phyloP scores from a whole-genome alignment of 2,113 vertebrate genomes.

The Synodontis membranacea region DNA sequence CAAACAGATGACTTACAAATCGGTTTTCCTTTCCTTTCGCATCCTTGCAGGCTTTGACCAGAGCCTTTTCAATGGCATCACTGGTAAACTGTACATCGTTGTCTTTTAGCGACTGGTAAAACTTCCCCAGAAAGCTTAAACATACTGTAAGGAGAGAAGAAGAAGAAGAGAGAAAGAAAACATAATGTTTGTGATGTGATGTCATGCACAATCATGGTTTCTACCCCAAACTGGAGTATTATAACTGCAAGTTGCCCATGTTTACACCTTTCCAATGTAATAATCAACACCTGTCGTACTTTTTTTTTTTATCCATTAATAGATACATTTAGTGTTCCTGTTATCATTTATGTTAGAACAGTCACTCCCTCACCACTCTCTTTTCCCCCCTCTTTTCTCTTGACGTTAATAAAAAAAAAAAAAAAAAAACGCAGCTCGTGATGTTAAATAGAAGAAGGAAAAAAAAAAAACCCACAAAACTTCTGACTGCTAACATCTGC shows the following conservation, averaged over 20 bases:
- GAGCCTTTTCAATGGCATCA: slow-evolving; percentile 82
- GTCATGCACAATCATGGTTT: neutral
- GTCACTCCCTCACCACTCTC: neutral
- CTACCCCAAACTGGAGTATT: neutral
- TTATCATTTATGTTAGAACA: neutral
- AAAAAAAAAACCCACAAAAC: too few species aligned
- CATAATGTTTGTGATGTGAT: neutral
- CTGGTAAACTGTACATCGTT: slow-evolving; percentile 78
- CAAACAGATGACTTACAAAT: slow-evolving; percentile 74
- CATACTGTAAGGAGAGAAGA: slow-evolving; percentile 80
- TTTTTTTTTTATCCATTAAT: neutral
- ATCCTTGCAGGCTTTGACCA: slow-evolving; percentile 82
- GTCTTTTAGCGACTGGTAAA: slow-evolving; percentile 87
- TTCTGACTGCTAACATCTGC: neutral
- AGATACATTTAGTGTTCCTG: neutral
- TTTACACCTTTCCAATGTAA: neutral
- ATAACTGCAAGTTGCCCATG: neutral
- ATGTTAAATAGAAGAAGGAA: too few species aligned
- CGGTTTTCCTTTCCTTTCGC: slow-evolving; percentile 95
- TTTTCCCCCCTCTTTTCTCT: too few species aligned
- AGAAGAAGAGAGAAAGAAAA: neutral
- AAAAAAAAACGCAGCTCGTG: neutral
- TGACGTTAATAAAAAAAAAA: neutral
- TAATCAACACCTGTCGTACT: neutral
- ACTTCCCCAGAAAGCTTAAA: slow-evolving; percentile 85